A percentile compares a stretch with the other conserved stretches of the same genome.
These are phyloP conservation scores for Ormyrus thymus DNA, from an alignment of 2,888 invertebrate species.

Conservation along the genomic window DNA sequence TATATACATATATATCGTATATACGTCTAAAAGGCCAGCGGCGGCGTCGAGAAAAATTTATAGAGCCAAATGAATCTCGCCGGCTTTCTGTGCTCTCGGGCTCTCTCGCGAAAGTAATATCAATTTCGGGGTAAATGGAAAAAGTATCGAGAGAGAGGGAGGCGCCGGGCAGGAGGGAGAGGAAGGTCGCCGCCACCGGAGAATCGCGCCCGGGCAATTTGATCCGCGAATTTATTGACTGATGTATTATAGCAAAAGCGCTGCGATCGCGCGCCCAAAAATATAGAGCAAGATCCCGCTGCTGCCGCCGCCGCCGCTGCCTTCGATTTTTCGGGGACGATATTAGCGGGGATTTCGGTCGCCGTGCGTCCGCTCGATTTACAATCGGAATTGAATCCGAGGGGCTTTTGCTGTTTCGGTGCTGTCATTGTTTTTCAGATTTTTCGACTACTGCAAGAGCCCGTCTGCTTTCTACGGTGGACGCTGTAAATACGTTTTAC, in stretches of 20 bases:
- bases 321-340: slow-evolving; percentile 46
- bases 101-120: slow-evolving; percentile 65
- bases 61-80: slow-evolving; percentile 61
- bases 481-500: too few relatives aligned
- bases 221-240: slow-evolving; percentile 61
- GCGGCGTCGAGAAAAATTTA: slow-evolving; percentile 61
- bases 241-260: slow-evolving; percentile 50
- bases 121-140: slow-evolving; percentile 71
- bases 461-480: too few relatives aligned
- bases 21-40: too few relatives aligned
- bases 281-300: slow-evolving; percentile 21
- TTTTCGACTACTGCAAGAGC: too few relatives aligned
- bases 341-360: background rate
- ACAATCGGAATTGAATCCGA: too few relatives aligned
- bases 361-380: too few relatives aligned
- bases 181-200: too few relatives aligned
- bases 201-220: slow-evolving; percentile 52
- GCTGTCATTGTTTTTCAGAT: background rate
- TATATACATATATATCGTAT: too few relatives aligned
- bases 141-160: slow-evolving; percentile 66
- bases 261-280: background rate
- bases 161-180: too few relatives aligned
- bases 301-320: slow-evolving; percentile 20
- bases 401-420: too few relatives aligned
- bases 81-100: slow-evolving; percentile 32